Evolutionary conservation across 2,113 vertebrate genomes (phyloP), one percentile per base, ranked within the genome.

Genomic region (Dipodomys merriami): DNA sequence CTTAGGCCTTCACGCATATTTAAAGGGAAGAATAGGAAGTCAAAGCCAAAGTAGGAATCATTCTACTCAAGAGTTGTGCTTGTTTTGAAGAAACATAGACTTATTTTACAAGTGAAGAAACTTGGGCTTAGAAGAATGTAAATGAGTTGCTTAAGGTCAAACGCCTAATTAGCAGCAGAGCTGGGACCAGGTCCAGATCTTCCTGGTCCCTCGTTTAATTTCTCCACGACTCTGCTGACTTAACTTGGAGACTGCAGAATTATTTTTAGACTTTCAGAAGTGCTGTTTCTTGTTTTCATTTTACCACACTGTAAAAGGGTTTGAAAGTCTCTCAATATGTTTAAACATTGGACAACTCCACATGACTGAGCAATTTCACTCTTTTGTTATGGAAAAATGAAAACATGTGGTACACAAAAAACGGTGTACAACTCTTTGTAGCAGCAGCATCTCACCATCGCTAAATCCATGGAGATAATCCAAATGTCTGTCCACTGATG

Each of bases 71-170:
- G 92, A 83, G 72, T 68, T 79, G 30, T 95, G 60, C 84, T 94
- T 84, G 16, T 87, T 57, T 88, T 84, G 95, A 94, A 86, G 78
- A 93, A 96, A 93, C 91, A 94, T 33, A 35, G 0, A n/a, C 83
- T 91, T 83, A 84, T 94, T 94, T 94, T 90, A 91, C 93, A 87
- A 92, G 93, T 73, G 65, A 85, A 96, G 73, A 83, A 90, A 95
- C 81, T 73, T 80, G 30, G 72, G 44, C 74, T 86, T 87, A 77
- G 57, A 82, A 93, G 35, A 95, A 93, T 96, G 79, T 60, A 96
- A 96, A 94, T 96, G 79, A 96, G 67, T 77, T 96, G 79, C 89
- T 93, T 94, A 95, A 97, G 94, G 91, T 94, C 95, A 96, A 88
- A 89, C 76, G 80, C 44, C 82, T 95, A 96, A 96, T 95, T 96